Evolutionary conservation across 2,888 invertebrate species (phyloP), one percentile per base, ranked within the genome.

Genomic region (Bibio marci): DNA sequence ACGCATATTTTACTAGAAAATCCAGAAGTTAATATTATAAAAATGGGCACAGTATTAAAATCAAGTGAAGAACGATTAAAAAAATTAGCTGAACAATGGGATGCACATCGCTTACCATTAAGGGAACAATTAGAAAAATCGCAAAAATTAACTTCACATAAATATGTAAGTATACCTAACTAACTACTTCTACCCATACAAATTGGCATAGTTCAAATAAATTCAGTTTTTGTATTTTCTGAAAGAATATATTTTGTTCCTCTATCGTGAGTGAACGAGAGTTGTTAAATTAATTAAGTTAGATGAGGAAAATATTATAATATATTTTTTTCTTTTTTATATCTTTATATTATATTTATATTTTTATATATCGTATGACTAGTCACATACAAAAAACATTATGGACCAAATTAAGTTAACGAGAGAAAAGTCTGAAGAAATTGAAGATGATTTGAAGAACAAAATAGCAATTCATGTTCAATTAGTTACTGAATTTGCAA

Each of bases 81-180:
- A 19, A 69, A 66, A 40, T 56, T 83, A 37, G 72, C 73, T 4
- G 69, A 67, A 41, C 79, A 82, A 49, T 85, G 83, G 82, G 74
- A 79, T 49, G 69, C 73, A 37, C 77, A 80, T 50, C 66, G 78
- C 45, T 64, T 64, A 22, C 79, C 80, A 1, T 57, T 82, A 12
- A 61, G 77, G 19, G 65, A 71, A 45, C 66, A 73, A 47, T 45
- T 64, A 15, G 50, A 58, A 40, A 55, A 54, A 19, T 46, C 64
- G 19, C 58, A 58, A 22, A 38, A 46, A 35, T 61, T 52, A 52
- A 61, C 54, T 48, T 55, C 39, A 45, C 49, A 42, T 50, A 54
- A 46, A 44, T 61, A 42, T 43, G 52, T 39, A 45, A 48, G 15
- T 59, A 60, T 14, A 31, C n/a, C n/a, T n/a, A n/a, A n/a, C n/a